Evolutionary conservation across 2,888 invertebrate genomes (phyloP).

Genomic region (Julus scanicus): DNA sequence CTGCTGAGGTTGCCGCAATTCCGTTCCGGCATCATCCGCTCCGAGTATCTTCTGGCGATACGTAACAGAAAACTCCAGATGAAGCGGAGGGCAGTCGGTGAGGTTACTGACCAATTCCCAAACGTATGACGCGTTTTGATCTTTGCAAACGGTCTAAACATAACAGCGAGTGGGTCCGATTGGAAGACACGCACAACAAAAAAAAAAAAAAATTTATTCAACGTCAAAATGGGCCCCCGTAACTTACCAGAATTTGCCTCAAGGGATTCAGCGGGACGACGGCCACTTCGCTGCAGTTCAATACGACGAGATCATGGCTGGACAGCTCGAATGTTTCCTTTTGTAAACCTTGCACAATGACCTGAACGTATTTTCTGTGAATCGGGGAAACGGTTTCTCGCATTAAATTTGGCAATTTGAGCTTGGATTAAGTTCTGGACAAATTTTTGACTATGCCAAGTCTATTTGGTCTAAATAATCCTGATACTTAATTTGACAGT

Average conservation of each 20-base stretch:
- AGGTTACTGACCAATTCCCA: constrained; percentile 77
- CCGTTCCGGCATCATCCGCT: constrained; percentile 46
- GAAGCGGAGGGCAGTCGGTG: constrained; percentile 66
- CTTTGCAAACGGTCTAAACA: constrained; percentile 76
- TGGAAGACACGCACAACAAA: background rate
- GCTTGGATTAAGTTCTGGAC: too few species aligned
- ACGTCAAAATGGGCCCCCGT: background rate
- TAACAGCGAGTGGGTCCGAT: constrained; percentile 53
- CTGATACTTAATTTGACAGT: too few species aligned
- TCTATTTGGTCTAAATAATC: too few species aligned
- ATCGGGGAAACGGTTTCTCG: background rate
- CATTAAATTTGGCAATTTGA: too few species aligned
- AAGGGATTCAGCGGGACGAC: constrained; percentile 60
- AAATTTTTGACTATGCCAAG: too few species aligned
- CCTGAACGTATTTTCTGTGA: constrained; percentile 81
- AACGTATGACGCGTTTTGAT: constrained; percentile 82
- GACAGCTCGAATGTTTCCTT: constrained; percentile 61
- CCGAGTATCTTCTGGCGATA: constrained; percentile 65
- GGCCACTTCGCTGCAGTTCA: constrained; percentile 59
- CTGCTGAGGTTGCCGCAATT: constrained; percentile 68
- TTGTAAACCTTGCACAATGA: constrained; percentile 70
- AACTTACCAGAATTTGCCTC: constrained; percentile 59
- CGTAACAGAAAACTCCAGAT: constrained; percentile 74
- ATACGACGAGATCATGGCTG: constrained; percentile 64
- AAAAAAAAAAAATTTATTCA: background rate